A percentile compares a stretch with the other conserved stretches of the same genome.
phyloP scores from a whole-genome alignment of 2,888 invertebrate genomes.

The Ceraclea dissimilis region DNA sequence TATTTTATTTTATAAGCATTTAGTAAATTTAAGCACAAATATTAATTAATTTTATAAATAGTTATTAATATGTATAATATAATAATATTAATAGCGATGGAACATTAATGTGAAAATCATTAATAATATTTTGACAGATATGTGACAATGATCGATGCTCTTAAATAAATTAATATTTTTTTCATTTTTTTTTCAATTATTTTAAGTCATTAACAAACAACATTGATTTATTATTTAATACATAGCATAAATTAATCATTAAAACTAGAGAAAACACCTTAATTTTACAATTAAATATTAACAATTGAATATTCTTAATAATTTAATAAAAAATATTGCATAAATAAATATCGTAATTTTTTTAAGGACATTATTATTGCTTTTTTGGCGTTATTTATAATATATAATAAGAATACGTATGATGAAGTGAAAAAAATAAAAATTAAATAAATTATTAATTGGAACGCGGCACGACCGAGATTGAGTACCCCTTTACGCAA shows the following conservation, averaged over 20 bases:
- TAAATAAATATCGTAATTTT: not conserved
- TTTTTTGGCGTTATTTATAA: too few species aligned
- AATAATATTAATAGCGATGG: too few species aligned
- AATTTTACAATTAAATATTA: not conserved
- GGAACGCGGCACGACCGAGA: slow-evolving; percentile 21
- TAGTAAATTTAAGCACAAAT: not conserved
- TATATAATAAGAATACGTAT: not conserved
- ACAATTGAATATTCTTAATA: not conserved
- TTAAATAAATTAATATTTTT: not conserved
- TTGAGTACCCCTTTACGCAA: not conserved
- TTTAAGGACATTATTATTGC: too few species aligned
- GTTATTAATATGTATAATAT: too few species aligned
- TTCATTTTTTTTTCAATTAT: too few species aligned
- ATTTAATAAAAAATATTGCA: not conserved
- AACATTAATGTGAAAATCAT: too few species aligned
- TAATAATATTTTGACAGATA: not conserved
- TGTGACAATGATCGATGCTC: not conserved
- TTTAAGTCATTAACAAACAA: not conserved
- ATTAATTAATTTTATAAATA: not conserved
- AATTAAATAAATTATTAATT: not conserved
- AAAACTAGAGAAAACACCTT: not conserved
- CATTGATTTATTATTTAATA: not conserved
- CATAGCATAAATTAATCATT: not conserved
- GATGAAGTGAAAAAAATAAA: not conserved
- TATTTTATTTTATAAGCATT: slow-evolving; percentile 1